Conservation (phyloP, 1,140 invertebrate species). For the Prorops nasuta region DNA sequence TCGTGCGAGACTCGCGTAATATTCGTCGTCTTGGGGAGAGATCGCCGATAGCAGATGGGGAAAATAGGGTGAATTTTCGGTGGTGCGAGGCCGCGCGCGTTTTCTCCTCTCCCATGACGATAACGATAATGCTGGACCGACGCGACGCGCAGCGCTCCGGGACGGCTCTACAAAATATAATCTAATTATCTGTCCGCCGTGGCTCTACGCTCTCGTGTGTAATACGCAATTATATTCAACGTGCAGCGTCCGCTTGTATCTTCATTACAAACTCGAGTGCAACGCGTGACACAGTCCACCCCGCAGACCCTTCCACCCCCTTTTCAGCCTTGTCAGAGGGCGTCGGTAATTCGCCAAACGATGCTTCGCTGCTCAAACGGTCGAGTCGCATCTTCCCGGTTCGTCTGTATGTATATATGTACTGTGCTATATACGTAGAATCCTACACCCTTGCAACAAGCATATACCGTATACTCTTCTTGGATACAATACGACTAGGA, state of each 20-base stretch:
- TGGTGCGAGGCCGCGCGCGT: conserved; percentile 19
- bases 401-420: too few species aligned
- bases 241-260: conserved; percentile 14
- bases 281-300: conserved; percentile 6
- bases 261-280: conserved; percentile 18
- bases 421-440: too few species aligned
- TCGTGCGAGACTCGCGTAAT: neutral
- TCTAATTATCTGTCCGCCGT: conserved; percentile 26
- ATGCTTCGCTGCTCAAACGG: too few species aligned
- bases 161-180: conserved; percentile 25
- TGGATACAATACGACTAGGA: too few species aligned
- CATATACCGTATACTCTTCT: too few species aligned
- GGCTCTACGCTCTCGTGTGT: conserved; percentile 11
- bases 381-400: too few species aligned
- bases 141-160: neutral
- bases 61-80: conserved; percentile 24
- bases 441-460: too few species aligned
- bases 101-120: conserved; percentile 27
- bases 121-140: conserved; percentile 25
- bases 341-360: too few species aligned
- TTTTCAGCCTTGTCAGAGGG: neutral
- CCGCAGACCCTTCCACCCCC: neutral
- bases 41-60: neutral
- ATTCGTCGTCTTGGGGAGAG: neutral
- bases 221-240: conserved; percentile 26